Percentiles rank a stretch among this genome's conserved stretches.
phyloP scores from a whole-genome alignment of 1,140 invertebrate species.

The Drosophila sechellia region DNA sequence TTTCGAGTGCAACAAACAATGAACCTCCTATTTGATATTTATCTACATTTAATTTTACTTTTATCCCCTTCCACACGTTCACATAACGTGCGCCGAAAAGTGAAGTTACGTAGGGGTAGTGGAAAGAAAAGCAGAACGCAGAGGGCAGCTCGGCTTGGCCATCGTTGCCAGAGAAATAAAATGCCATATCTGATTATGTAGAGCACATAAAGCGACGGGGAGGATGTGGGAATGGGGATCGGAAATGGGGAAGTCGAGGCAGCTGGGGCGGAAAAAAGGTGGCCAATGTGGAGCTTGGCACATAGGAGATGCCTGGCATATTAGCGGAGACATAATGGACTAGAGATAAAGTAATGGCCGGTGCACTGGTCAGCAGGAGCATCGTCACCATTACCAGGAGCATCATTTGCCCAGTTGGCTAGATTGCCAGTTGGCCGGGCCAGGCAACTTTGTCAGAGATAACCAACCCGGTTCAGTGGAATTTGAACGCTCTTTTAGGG shows the following conservation, averaged over 20 bases:
- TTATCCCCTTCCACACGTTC: conserved; percentile 8
- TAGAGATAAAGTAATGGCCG: conserved; percentile 73
- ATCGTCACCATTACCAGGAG: conserved; percentile 14
- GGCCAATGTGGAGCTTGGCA: conserved; percentile 6
- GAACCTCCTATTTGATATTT: conserved; percentile 80
- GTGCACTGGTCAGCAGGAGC: conserved; percentile 47
- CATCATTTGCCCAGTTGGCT: conserved; percentile 20
- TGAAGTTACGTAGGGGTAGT: conserved; percentile 14
- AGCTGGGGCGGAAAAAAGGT: conserved; percentile 51
- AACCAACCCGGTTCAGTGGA: conserved; percentile 40
- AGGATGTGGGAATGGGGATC: conserved; percentile 14
- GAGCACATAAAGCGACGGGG: conserved; percentile 63
- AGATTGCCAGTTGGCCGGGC: conserved; percentile 9
- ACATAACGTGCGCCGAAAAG: conserved; percentile 40
- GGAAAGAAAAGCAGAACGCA: conserved; percentile 1
- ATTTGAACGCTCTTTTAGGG: conserved; percentile 60
- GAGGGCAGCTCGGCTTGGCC: conserved; percentile 11
- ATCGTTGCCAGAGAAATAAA: conserved; percentile 68
- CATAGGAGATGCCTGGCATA: conserved; percentile 66
- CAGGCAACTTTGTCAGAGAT: conserved; percentile 49
- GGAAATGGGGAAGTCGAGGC: conserved; percentile 34
- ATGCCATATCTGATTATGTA: conserved; percentile 80
- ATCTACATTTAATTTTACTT: conserved; percentile 71
- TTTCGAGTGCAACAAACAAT: conserved; percentile 54
- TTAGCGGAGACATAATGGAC: conserved; percentile 72